Percentiles rank a stretch among this genome's conserved stretches.
phyloP scores from a whole-genome alignment of 2,888 invertebrate species.

The Tuta absoluta region DNA sequence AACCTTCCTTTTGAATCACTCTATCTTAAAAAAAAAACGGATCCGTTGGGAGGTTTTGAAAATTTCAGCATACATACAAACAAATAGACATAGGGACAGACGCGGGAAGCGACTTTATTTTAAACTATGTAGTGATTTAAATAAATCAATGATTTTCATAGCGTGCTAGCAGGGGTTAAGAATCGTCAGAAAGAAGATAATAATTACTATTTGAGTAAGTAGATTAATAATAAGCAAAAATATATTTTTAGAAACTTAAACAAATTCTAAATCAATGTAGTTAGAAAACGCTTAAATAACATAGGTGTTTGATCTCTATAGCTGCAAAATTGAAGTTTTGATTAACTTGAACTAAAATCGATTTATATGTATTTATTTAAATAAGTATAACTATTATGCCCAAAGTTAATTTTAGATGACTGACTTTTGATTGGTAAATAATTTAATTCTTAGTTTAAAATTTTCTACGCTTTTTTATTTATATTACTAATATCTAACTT shows the following conservation, averaged over 20 bases:
- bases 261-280: conserved; percentile 9
- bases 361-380: not conserved
- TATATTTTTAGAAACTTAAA: conserved; percentile 2
- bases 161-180: too few relatives aligned
- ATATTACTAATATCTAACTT: conserved; percentile 29
- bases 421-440: conserved; percentile 18
- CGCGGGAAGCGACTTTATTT: too few relatives aligned
- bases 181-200: not conserved
- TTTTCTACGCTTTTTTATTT: conserved; percentile 27
- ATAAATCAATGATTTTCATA: too few relatives aligned
- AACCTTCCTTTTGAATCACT: too few relatives aligned
- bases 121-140: too few relatives aligned
- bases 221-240: not conserved
- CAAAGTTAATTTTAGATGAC: conserved; percentile 21
- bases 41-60: too few relatives aligned
- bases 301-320: conserved; percentile 22
- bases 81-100: too few relatives aligned
- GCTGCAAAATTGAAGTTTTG: conserved; percentile 12
- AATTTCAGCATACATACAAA: too few relatives aligned
- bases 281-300: conserved; percentile 23
- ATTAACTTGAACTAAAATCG: not conserved
- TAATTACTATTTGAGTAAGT: not conserved
- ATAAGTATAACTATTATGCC: conserved; percentile 2
- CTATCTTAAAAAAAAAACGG: too few relatives aligned
- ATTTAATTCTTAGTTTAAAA: not conserved